Base-by-base conservation (phyloP, 2,888 invertebrate genomes). In the Romanomermis culicivorax region DNA sequence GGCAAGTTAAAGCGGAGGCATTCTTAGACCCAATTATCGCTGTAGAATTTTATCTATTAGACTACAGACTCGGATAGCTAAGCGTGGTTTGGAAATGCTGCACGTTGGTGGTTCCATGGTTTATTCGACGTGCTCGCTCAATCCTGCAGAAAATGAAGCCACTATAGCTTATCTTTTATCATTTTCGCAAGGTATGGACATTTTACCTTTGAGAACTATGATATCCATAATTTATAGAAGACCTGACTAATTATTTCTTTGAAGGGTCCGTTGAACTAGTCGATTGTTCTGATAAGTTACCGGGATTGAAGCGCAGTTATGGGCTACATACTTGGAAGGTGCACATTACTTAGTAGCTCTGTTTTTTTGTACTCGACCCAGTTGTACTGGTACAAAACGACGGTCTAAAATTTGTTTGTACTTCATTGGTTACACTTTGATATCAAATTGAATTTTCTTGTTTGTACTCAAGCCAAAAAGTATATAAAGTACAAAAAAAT, bases 51-150 rank as follows among this genome's bases (percentile, higher is more conserved):
- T 51, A 20, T 58, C 60, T 50, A 59, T 58, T 60, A 62, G 67
- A 42, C 60, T 68, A 51, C 71, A 71, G 63, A 57, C 60, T 1
- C 61, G 67, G 56, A 85, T 99, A 60, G 77, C 85, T 11, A 79
- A 79, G 60, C 79, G 93, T 56, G 93, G 93, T 0, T 77, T 85
- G 47, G 91, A 95, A 71, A 73, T 93, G 63, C 74, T 97, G 26
- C 77, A 78, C 17, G 77, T 81, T 0, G 85, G 87, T 4, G 95
- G 95, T 0, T 77, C 82, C 26, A 74, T 95, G 60, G 93, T 95
- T 0, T 97, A 97, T 73, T 97, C 95, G 1, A 99, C 97, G 0
- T 97, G 97, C 69, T 93, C 93, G 0, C 77, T 97, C 68, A 97
- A 97, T 75, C 97, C 95, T 0, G 72, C 91, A 29, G 95, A 97